Conservation (phyloP, 2,113 vertebrate species). For the Pangasianodon gigas region DNA sequence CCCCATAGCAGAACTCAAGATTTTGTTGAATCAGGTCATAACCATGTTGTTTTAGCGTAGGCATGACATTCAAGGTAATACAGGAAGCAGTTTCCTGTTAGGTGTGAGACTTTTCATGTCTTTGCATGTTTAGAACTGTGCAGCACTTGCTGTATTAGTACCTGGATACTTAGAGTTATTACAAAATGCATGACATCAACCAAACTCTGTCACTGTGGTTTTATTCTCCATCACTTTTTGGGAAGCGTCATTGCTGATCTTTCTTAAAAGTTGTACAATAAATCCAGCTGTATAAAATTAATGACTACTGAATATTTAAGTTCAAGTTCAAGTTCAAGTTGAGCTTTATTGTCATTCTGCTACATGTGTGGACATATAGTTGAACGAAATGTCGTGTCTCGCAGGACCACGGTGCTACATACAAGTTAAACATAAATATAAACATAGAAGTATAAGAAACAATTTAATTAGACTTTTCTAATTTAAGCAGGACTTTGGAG, state of each 20-base stretch:
- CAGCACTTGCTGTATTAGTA: not conserved
- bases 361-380: too few relatives aligned
- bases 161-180: not conserved
- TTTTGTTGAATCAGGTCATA: not conserved
- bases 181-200: not conserved
- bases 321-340: too few relatives aligned
- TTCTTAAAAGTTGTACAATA: not conserved
- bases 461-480: not conserved
- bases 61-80: constrained; percentile 9
- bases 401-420: too few relatives aligned
- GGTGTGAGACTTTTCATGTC: not conserved
- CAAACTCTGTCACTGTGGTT: not conserved
- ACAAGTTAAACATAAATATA: too few relatives aligned
- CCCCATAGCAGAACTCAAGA: not conserved
- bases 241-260: not conserved
- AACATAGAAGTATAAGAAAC: too few relatives aligned
- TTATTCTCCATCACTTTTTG: too few relatives aligned
- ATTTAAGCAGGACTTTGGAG: not conserved
- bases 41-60: not conserved
- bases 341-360: too few relatives aligned
- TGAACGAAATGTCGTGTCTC: too few relatives aligned
- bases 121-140: constrained; percentile 62
- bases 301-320: not conserved
- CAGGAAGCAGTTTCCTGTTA: constrained; percentile 39
- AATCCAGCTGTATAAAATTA: not conserved